phyloP scores from a whole-genome alignment of 1,140 invertebrate genomes.

The Parapsyche elsis region DNA sequence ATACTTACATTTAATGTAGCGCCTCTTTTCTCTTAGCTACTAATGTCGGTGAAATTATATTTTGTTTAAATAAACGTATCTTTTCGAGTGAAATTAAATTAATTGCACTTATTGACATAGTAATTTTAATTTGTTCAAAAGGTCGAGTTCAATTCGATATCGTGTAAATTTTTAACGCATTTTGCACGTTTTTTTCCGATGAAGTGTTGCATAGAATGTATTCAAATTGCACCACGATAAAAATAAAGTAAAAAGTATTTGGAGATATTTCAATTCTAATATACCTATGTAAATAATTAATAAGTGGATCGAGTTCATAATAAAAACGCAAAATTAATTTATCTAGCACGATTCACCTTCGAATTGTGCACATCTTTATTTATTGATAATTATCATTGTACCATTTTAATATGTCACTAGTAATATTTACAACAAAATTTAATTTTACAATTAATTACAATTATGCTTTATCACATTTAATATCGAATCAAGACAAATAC shows the following conservation, averaged over 20 bases:
- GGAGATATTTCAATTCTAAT: no score
- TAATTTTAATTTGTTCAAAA: neutral
- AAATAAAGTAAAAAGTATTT: no score
- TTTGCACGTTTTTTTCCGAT: neutral
- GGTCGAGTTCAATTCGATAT: neutral
- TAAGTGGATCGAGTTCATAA: neutral
- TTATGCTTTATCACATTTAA: conserved; percentile 39
- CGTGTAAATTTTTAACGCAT: neutral
- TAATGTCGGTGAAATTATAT: no score
- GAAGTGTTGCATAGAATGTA: neutral
- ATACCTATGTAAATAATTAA: no score
- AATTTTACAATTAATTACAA: conserved; percentile 12
- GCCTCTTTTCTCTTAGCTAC: no score
- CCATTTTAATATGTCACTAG: conserved; percentile 29
- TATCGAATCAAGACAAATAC: conserved; percentile 41
- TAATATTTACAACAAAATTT: conserved; percentile 38
- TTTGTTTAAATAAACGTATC: no score
- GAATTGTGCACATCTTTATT: conserved; percentile 19
- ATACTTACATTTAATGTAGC: no score
- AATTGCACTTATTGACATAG: neutral
- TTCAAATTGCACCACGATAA: no score
- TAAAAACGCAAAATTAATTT: conserved; percentile 18
- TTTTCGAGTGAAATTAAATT: neutral
- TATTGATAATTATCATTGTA: conserved; percentile 38
- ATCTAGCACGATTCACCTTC: conserved; percentile 9